Evolutionary conservation across 2,797 vertebrate genomes (phyloP).

Genomic region (Trachurus trachurus): DNA sequence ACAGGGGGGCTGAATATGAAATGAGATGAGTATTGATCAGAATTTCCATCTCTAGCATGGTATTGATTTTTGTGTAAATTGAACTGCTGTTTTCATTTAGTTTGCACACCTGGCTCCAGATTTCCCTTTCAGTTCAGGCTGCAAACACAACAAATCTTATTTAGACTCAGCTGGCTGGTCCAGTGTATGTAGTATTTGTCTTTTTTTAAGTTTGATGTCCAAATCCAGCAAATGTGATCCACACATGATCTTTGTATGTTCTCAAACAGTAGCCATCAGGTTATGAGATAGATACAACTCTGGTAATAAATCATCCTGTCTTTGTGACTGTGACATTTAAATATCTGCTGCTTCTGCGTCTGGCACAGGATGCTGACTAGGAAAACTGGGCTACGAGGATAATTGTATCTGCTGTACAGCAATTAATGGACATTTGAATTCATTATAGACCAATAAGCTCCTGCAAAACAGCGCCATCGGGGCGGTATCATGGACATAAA

Average conservation of each 20-base stretch:
- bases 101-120: constrained; percentile 45
- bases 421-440: constrained; percentile 46
- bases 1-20: constrained; percentile 36
- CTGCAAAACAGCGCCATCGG: constrained; percentile 5
- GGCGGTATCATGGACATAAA: constrained; percentile 26
- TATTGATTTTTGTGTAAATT: constrained; percentile 67
- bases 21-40: constrained; percentile 55
- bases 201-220: background rate
- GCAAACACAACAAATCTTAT: background rate
- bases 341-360: background rate
- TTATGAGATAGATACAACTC: background rate
- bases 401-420: constrained; percentile 12
- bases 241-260: background rate
- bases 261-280: background rate
- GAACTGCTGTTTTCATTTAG: constrained; percentile 32
- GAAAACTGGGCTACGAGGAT: background rate
- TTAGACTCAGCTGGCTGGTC: background rate
- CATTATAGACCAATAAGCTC: constrained; percentile 37
- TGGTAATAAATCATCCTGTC: background rate
- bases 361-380: background rate
- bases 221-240: constrained; percentile 1
- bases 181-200: background rate
- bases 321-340: background rate
- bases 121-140: background rate
- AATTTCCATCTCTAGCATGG: constrained; percentile 31